Evolutionary conservation across 1,140 invertebrate genomes (phyloP).

Genomic region (Trachelipus rathkii): DNA sequence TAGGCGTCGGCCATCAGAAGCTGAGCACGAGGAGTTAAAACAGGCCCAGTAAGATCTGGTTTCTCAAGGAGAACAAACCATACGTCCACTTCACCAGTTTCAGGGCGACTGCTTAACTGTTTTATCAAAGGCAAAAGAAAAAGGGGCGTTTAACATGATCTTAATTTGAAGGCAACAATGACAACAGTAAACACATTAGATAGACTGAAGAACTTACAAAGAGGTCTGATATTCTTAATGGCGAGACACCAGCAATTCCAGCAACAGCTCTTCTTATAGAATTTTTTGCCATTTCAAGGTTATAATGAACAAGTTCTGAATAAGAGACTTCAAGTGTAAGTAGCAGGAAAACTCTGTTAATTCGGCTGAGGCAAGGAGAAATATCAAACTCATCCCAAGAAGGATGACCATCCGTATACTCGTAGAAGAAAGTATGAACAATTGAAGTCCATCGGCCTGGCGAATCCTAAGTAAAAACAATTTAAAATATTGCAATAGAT

Average conservation of each 20-base stretch:
- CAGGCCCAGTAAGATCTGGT: conserved; percentile 38
- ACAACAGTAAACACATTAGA: background rate
- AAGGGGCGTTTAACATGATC: background rate
- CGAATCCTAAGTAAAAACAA: conserved; percentile 27
- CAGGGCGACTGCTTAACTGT: conserved; percentile 39
- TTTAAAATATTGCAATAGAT: too few relatives aligned
- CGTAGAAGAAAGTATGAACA: conserved; percentile 45
- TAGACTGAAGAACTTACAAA: conserved; percentile 45
- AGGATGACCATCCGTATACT: conserved; percentile 46
- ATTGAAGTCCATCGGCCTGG: conserved; percentile 35
- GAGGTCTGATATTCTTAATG: conserved; percentile 49
- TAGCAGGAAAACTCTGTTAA: conserved; percentile 46
- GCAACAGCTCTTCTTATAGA: conserved; percentile 50
- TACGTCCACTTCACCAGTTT: conserved; percentile 41
- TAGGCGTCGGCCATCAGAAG: conserved; percentile 48
- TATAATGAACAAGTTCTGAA: conserved; percentile 45
- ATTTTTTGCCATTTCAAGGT: conserved; percentile 47
- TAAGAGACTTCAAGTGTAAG: conserved; percentile 45
- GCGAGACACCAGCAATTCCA: conserved; percentile 50
- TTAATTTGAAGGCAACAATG: background rate
- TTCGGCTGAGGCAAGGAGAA: conserved; percentile 46
- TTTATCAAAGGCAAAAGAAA: conserved; percentile 21
- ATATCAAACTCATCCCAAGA: conserved; percentile 47
- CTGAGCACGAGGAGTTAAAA: conserved; percentile 39
- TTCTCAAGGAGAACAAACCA: conserved; percentile 47